Evolutionary conservation across 2,797 vertebrate species (phyloP).

Genomic region (Ctenosaura bakeri): DNA sequence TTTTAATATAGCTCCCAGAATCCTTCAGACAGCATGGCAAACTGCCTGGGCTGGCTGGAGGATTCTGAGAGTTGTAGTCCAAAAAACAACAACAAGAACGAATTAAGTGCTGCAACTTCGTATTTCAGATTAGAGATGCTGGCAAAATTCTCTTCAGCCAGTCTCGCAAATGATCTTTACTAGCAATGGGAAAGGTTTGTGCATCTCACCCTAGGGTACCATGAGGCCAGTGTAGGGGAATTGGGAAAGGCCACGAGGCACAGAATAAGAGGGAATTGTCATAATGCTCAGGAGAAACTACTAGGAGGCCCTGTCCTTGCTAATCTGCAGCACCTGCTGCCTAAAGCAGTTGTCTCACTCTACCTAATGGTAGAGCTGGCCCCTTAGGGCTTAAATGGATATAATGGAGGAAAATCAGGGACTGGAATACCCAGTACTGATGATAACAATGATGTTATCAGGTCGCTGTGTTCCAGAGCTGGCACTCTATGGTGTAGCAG

Average conservation of each 20-base stretch:
- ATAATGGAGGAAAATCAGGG: not conserved
- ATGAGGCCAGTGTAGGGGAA: too few relatives aligned
- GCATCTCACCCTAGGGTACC: too few relatives aligned
- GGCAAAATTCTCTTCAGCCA: too few relatives aligned
- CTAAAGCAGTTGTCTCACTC: not conserved
- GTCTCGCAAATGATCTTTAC: too few relatives aligned
- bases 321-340: not conserved
- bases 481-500: not conserved
- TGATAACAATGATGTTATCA: not conserved
- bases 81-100: not conserved
- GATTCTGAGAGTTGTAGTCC: not conserved
- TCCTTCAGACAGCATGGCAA: not conserved
- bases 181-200: too few relatives aligned
- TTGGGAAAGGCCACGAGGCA: too few relatives aligned
- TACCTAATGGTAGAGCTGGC: not conserved
- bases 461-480: fast-evolving
- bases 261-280: too few relatives aligned
- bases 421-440: not conserved
- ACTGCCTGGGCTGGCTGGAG: not conserved
- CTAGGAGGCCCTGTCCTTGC: too few relatives aligned
- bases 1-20: not conserved
- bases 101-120: too few relatives aligned
- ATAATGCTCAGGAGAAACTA: too few relatives aligned
- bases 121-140: too few relatives aligned
- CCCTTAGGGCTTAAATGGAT: too few relatives aligned